Evolutionary conservation across 2,888 invertebrate genomes (phyloP), one percentile per base, ranked within the genome.

Genomic region (Pyrochroa serraticornis): DNA sequence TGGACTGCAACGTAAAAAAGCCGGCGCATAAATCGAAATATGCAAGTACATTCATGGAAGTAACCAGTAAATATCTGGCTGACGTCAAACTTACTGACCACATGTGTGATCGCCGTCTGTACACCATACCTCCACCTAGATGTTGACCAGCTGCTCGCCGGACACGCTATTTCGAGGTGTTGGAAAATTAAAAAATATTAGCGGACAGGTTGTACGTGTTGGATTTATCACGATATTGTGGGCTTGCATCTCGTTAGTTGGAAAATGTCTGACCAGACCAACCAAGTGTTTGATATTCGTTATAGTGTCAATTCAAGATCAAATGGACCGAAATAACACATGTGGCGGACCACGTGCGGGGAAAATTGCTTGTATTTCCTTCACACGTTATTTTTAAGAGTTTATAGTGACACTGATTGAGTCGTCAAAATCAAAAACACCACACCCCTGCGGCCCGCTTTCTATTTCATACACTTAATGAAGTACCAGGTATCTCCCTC

Each of bases 311-410:
- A 71, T 71, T 63, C 66, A 47, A 65, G 64, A 72, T 70, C 70
- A 69, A 70, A 71, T 68, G 64, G 52, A 63, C 69, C 71, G 64
- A 67, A 65, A 63, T 67, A 67, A 65, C 54, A 59, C 49, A 58
- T 63, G 60, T 62, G 66, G 59, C 60, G 58, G 64, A 67, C 67
- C 71, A 70, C 70, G 71, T 73, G 73, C 69, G 69, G 69, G 63
- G 68, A 68, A 68, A 70, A 70, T 70, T 63, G 65, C 67, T 66
- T 61, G 63, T 65, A 70, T 70, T 71, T 71, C 68, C 68, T 69
- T 67, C 62, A 62, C 67, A 62, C 65, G 62, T 69, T 69, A 69
- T 71, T 70, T 69, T 64, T 63, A 60, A 52, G 44, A 39, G 54
- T 60, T 60, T 51, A 60, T 56, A 56, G 52, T 53, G 55, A 56